A percentile compares a stretch with the other conserved stretches of the same genome.
These are phyloP conservation scores for Sisyra terminalis DNA, from an alignment of 2,888 invertebrate genomes.

Conservation along the genomic window DNA sequence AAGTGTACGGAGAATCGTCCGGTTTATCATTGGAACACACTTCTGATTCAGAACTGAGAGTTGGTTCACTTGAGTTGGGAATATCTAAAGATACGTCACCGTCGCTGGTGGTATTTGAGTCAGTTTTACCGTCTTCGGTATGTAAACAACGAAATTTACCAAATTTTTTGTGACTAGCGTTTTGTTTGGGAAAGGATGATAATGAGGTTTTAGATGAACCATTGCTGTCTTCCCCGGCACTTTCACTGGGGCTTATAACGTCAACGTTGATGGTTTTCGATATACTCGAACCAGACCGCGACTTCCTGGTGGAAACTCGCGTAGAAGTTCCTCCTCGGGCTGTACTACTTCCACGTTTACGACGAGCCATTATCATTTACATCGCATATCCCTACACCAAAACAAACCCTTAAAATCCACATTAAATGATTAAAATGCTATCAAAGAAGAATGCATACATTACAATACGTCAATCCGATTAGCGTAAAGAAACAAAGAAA, in stretches of 20 bases:
- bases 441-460: too few species aligned
- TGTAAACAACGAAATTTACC: constrained; percentile 37
- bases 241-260: constrained; percentile 9
- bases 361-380: constrained; percentile 6
- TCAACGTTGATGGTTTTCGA: constrained; percentile 6
- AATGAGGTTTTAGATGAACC: constrained; percentile 10
- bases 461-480: too few species aligned
- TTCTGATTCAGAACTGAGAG: constrained; percentile 33
- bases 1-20: neutral
- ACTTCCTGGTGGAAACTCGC: neutral
- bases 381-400: neutral
- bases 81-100: constrained; percentile 28
- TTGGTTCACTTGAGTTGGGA: constrained; percentile 22
- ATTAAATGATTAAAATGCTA: neutral
- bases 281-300: neutral
- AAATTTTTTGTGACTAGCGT: constrained; percentile 32
- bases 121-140: constrained; percentile 21
- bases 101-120: constrained; percentile 29
- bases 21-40: constrained; percentile 19
- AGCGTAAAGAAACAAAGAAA: too few species aligned
- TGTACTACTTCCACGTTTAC: constrained; percentile 5
- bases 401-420: neutral
- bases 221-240: constrained; percentile 10
- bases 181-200: constrained; percentile 5
- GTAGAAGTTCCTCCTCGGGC: neutral